Percentiles rank a stretch among this genome's conserved stretches.
Conservation (phyloP, 92 coral and sea anemone species). For the Hydrozoanthus gracilis region DNA sequence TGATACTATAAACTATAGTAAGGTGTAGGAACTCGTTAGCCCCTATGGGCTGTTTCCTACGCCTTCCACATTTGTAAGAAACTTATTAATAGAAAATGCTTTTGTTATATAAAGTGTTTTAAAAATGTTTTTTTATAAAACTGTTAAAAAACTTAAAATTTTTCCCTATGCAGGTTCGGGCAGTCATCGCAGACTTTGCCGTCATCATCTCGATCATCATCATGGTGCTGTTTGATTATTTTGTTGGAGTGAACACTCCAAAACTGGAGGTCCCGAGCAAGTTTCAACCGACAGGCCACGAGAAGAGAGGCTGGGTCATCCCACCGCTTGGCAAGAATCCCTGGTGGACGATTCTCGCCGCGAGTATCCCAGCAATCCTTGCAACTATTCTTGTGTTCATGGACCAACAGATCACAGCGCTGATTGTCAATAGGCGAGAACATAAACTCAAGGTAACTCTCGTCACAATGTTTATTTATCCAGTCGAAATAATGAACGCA, state of each 20-base stretch:
- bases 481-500: too few species aligned
- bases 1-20: too few species aligned
- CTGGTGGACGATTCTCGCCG: constrained; percentile 93
- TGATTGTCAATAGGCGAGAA: constrained; percentile 96
- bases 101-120: too few species aligned
- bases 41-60: too few species aligned
- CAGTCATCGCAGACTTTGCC: constrained; percentile 94
- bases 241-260: constrained; percentile 83
- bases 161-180: constrained; percentile 93
- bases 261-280: constrained; percentile 80
- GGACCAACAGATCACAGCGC: constrained; percentile 99
- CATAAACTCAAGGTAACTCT: constrained; percentile 86
- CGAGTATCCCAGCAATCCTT: constrained; percentile 89
- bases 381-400: constrained; percentile 96
- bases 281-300: constrained; percentile 84
- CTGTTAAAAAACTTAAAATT: too few species aligned
- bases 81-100: too few species aligned
- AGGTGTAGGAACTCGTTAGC: too few species aligned
- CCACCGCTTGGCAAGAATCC: constrained; percentile 95
- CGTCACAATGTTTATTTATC: not conserved
- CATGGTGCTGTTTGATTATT: constrained; percentile 79
- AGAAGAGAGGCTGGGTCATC: constrained; percentile 86
- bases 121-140: too few species aligned
- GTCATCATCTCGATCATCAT: constrained; percentile 86
- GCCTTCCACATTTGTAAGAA: too few species aligned